Conservation (phyloP, 1,140 invertebrate genomes). For the Stegodyphus dumicola region DNA sequence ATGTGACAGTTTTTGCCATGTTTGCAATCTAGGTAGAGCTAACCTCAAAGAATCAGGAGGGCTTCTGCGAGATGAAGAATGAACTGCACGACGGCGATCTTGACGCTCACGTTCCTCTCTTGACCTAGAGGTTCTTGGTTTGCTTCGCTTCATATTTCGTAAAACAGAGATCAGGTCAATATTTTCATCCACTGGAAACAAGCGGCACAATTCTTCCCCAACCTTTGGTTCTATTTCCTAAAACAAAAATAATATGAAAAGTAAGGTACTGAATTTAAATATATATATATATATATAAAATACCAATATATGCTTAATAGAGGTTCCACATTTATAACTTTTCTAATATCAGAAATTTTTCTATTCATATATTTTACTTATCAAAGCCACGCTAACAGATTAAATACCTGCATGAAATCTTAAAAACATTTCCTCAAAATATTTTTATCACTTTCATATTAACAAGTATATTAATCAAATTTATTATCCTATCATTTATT, state of each 20-base stretch:
- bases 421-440: too few species aligned
- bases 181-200: constrained; percentile 93
- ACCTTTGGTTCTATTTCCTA: constrained; percentile 95
- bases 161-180: constrained; percentile 92
- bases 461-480: too few species aligned
- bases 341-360: too few species aligned
- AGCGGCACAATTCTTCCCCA: constrained; percentile 91
- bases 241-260: background rate
- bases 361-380: too few species aligned
- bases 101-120: constrained; percentile 42
- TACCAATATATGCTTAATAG: too few species aligned
- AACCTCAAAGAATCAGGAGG: constrained; percentile 60
- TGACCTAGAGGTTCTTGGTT: constrained; percentile 15
- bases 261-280: background rate
- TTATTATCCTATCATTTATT: too few species aligned
- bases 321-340: too few species aligned
- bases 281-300: too few species aligned
- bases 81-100: constrained; percentile 32
- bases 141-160: constrained; percentile 75
- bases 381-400: too few species aligned
- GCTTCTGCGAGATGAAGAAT: constrained; percentile 55
- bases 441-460: too few species aligned
- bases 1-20: constrained; percentile 39
- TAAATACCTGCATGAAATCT: too few species aligned
- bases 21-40: constrained; percentile 28